These are phyloP conservation scores for Oreochromis niloticus DNA, from an alignment of 2,113 vertebrate species.

Conservation along the genomic window DNA sequence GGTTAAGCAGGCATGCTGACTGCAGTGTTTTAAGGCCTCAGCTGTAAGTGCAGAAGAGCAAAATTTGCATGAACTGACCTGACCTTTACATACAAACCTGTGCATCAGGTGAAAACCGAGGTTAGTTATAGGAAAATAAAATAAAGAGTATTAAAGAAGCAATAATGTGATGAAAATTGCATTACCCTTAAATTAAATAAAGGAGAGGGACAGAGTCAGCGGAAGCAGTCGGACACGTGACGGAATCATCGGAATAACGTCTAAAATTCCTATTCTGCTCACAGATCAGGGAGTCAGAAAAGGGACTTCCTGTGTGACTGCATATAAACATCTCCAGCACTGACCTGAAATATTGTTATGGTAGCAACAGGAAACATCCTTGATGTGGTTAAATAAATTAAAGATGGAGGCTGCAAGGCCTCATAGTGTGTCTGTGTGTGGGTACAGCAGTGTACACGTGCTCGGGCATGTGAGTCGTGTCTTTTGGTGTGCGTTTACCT, in stretches of 20 bases:
- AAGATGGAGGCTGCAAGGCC: not conserved
- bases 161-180: not conserved
- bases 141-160: not conserved
- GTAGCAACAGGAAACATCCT: not conserved
- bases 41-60: not conserved
- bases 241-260: not conserved
- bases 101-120: accelerated
- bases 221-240: not conserved
- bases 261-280: not conserved
- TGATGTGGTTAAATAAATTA: not conserved
- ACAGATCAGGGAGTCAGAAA: not conserved
- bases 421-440: not conserved
- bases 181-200: not conserved
- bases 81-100: not conserved
- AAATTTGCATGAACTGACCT: not conserved
- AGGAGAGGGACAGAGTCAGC: not conserved
- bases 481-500: constrained; percentile 61
- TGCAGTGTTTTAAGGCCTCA: not conserved
- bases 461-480: not conserved
- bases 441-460: not conserved
- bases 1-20: not conserved
- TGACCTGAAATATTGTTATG: not conserved
- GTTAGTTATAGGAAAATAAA: not conserved
- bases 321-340: not conserved
- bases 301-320: not conserved